phyloP scores from a whole-genome alignment of 2,797 vertebrate genomes.

The Menidia menidia region DNA sequence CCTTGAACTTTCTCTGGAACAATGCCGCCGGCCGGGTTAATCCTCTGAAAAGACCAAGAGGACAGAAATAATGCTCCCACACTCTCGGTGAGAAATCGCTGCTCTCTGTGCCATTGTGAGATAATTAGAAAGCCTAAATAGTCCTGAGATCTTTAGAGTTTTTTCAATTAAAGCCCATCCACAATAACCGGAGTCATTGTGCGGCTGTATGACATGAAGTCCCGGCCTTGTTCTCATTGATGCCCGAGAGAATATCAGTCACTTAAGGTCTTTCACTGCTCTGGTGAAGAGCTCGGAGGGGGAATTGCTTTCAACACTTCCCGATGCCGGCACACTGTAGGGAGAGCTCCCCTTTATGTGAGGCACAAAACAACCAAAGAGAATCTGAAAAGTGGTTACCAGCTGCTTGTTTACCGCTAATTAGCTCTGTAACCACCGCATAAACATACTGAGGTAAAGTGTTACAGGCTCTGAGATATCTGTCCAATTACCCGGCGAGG shows the following conservation, averaged over 20 bases:
- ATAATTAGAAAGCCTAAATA: constrained; percentile 38
- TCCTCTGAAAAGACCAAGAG: constrained; percentile 29
- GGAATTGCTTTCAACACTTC: constrained; percentile 9
- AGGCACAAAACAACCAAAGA: constrained; percentile 26
- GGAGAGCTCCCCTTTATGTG: constrained; percentile 14
- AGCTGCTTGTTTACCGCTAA: constrained; percentile 63
- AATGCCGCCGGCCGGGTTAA: constrained; percentile 26
- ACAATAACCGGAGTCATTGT: constrained; percentile 4
- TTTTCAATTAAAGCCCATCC: constrained; percentile 25
- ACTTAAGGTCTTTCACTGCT: constrained; percentile 26
- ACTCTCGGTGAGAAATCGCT: constrained; percentile 1
- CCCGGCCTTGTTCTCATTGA: constrained; percentile 16
- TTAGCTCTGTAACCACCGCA: constrained; percentile 56
- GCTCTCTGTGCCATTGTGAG: constrained; percentile 22
- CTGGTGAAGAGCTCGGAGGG: not conserved
- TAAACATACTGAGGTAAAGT: constrained; percentile 35
- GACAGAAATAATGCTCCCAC: not conserved
- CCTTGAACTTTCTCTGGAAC: constrained; percentile 19
- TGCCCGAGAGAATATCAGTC: constrained; percentile 2
- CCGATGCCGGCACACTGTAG: not conserved
- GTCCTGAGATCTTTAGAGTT: constrained; percentile 13
- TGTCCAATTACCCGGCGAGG: constrained; percentile 58
- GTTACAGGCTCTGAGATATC: constrained; percentile 33
- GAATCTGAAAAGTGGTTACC: constrained; percentile 40
- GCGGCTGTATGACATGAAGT: not conserved